phyloP scores from a whole-genome alignment of 1,140 invertebrate species.

The Nymphalis io region DNA sequence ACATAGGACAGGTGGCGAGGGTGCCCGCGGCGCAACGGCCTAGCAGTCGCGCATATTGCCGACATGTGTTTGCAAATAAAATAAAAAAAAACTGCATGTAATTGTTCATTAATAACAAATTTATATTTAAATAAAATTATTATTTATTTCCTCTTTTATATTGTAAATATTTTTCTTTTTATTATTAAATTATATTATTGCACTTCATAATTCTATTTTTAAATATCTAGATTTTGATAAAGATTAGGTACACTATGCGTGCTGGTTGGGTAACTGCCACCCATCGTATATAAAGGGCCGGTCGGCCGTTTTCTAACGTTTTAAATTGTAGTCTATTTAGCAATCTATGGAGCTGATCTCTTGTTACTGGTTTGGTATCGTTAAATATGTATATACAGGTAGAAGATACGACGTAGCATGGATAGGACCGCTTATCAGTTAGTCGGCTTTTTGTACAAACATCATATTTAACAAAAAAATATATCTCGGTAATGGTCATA shows the following conservation, averaged over 20 bases:
- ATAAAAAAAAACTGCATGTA: slow-evolving; percentile 15
- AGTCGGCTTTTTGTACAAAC: background rate
- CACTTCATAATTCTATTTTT: background rate
- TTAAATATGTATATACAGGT: background rate
- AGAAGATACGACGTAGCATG: background rate
- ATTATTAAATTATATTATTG: background rate
- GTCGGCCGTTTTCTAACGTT: background rate
- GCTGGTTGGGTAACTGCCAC: too few relatives aligned
- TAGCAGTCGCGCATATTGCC: slow-evolving; percentile 23
- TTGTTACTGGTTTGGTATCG: background rate
- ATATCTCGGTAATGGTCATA: background rate
- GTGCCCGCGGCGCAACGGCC: slow-evolving; percentile 47
- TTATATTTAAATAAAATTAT: slow-evolving; percentile 4
- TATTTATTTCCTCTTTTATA: too few relatives aligned
- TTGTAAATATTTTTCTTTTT: background rate
- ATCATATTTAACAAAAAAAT: slow-evolving; percentile 4
- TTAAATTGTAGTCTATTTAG: too few relatives aligned
- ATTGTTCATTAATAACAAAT: slow-evolving; percentile 5
- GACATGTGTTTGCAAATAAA: slow-evolving; percentile 38
- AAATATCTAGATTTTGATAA: too few relatives aligned
- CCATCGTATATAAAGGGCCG: too few relatives aligned
- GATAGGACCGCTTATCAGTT: background rate
- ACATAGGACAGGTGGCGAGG: slow-evolving; percentile 45
- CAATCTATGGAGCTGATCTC: background rate
- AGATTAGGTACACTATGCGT: too few relatives aligned